Conservation (phyloP, 2,888 invertebrate species). For the Nomada ruficornis region DNA sequence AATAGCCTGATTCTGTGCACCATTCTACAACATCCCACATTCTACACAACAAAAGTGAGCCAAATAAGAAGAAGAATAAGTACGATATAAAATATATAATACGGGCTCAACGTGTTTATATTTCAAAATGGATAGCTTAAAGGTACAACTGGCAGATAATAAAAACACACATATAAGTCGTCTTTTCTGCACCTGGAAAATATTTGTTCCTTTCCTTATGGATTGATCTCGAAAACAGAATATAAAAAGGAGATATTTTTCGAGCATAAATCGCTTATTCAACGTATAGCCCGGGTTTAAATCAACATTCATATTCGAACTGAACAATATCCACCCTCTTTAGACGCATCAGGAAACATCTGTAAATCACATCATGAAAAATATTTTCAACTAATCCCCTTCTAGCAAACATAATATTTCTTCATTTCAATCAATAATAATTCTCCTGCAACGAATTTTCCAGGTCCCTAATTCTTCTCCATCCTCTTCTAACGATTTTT, state of each 20-base stretch:
- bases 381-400: background rate
- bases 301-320: too few relatives aligned
- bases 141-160: background rate
- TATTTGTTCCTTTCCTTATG: constrained; percentile 1
- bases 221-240: background rate
- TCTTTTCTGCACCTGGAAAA: background rate
- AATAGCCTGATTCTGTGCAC: too few relatives aligned
- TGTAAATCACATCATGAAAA: background rate
- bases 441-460: too few relatives aligned
- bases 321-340: background rate
- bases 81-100: too few relatives aligned
- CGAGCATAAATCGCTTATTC: background rate
- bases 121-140: background rate
- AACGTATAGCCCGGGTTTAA: background rate
- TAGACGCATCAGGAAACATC: background rate
- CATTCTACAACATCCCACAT: too few relatives aligned
- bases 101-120: background rate
- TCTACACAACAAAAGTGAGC: too few relatives aligned
- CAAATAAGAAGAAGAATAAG: too few relatives aligned
- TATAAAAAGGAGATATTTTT: background rate
- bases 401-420: background rate
- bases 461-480: too few relatives aligned
- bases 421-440: background rate
- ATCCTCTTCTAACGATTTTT: too few relatives aligned
- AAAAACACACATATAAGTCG: background rate